Percentiles rank a stretch among this genome's conserved stretches.
These are phyloP conservation scores for Chromoteleia sp. DNA, from an alignment of 2,888 invertebrate species.

Conservation along the genomic window DNA sequence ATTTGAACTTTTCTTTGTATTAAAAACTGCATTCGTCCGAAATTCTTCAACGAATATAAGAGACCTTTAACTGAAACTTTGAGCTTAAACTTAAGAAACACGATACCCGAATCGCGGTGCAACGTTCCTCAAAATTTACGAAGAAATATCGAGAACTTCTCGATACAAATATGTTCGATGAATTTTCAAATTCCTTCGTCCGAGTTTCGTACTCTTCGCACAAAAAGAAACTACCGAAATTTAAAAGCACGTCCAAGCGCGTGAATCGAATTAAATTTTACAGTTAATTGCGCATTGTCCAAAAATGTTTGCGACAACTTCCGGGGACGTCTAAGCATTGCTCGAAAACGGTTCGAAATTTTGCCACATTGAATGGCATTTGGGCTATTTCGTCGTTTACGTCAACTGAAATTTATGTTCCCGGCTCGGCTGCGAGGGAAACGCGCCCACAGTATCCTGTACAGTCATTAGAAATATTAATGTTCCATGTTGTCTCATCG, in stretches of 20 bases:
- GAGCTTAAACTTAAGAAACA: too few relatives aligned
- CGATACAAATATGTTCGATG: too few relatives aligned
- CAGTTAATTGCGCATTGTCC: slow-evolving; percentile 12
- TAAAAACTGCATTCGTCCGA: too few relatives aligned
- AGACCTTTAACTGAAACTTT: too few relatives aligned
- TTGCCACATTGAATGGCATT: slow-evolving; percentile 34
- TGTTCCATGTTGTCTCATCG: slow-evolving; percentile 36
- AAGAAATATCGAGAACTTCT: too few relatives aligned
- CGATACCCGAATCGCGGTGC: too few relatives aligned
- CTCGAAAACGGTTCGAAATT: slow-evolving; percentile 16
- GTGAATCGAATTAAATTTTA: slow-evolving; percentile 7
- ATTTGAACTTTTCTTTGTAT: too few relatives aligned
- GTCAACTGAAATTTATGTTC: slow-evolving; percentile 47
- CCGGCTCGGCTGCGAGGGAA: slow-evolving; percentile 1
- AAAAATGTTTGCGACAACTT: not conserved
- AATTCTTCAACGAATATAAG: too few relatives aligned
- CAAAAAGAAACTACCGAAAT: not conserved
- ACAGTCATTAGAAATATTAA: slow-evolving; percentile 51
- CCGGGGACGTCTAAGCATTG: slow-evolving; percentile 2
- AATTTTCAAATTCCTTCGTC: too few relatives aligned
- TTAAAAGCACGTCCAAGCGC: not conserved
- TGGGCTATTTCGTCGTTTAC: slow-evolving; percentile 30
- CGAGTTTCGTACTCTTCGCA: too few relatives aligned
- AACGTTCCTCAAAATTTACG: too few relatives aligned
- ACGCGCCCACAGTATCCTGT: slow-evolving; percentile 9